phyloP scores from a whole-genome alignment of 1,140 invertebrate species.

The Tigriopus japonicus region DNA sequence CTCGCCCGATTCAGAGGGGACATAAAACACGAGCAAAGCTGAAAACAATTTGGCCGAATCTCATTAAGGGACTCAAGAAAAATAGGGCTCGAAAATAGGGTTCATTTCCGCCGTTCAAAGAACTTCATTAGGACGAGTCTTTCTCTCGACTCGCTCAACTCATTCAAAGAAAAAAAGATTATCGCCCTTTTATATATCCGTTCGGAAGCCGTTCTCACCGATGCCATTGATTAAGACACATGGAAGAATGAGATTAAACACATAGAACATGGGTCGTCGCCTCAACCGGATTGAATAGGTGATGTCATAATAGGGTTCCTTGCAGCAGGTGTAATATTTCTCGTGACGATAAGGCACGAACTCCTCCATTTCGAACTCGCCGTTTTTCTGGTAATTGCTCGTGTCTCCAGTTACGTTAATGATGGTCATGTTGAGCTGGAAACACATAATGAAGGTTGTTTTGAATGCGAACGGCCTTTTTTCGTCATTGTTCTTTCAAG shows the following conservation, averaged over 20 bases:
- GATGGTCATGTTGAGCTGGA: constrained; percentile 45
- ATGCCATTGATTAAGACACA: constrained; percentile 72
- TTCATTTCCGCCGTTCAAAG: no score
- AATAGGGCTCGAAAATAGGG: background rate
- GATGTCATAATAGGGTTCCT: constrained; percentile 40
- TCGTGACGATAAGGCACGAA: constrained; percentile 48
- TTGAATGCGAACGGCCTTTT: no score
- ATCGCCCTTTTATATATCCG: no score
- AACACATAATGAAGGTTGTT: no score
- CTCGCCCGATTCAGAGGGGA: constrained; percentile 74
- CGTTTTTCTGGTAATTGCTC: constrained; percentile 55
- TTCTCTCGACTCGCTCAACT: no score
- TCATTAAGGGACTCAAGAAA: background rate
- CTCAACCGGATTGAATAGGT: constrained; percentile 39
- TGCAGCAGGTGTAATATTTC: constrained; percentile 47
- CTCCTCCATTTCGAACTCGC: constrained; percentile 54
- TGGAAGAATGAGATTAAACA: constrained; percentile 74
- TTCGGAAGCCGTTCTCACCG: constrained; percentile 38
- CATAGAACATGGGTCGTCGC: constrained; percentile 66
- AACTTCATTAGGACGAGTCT: no score
- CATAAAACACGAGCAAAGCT: constrained; percentile 76
- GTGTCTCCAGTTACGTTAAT: constrained; percentile 50
- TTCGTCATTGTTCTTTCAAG: no score
- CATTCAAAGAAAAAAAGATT: no score
- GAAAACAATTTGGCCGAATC: constrained; percentile 19